Evolutionary conservation across 2,797 vertebrate genomes (phyloP).

Genomic region (Crossoptilon crossoptilon): DNA sequence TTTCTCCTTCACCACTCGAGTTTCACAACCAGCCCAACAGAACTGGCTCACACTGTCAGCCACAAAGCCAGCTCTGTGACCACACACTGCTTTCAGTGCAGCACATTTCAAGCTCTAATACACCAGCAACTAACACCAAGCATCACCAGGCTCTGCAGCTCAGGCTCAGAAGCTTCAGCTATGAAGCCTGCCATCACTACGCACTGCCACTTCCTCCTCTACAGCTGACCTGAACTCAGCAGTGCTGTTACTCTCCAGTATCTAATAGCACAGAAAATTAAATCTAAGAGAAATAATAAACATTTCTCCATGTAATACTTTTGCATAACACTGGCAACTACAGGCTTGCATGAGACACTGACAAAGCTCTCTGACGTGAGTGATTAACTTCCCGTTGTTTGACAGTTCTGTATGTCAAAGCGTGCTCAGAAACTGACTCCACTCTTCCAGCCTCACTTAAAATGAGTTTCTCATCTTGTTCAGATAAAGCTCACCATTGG

Average conservation of each 20-base stretch:
- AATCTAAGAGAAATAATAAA: background rate
- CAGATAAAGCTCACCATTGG: background rate
- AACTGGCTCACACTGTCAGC: background rate
- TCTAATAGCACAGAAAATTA: background rate
- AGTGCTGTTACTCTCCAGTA: background rate
- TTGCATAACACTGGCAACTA: background rate
- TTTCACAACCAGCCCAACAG: background rate
- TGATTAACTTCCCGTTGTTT: constrained; percentile 38
- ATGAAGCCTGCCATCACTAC: background rate
- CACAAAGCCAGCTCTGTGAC: background rate
- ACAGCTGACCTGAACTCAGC: background rate
- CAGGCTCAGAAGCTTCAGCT: background rate
- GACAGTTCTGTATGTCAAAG: background rate
- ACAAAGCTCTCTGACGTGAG: background rate
- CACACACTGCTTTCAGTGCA: rapidly evolving
- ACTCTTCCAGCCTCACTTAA: background rate
- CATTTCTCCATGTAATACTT: background rate
- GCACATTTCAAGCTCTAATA: background rate
- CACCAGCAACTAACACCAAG: background rate
- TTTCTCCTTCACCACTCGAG: background rate
- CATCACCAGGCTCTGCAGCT: background rate
- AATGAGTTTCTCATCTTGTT: background rate
- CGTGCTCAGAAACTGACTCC: background rate
- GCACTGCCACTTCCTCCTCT: background rate
- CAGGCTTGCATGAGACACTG: background rate